Evolutionary conservation across 2,888 invertebrate species (phyloP).

Genomic region (Julus scanicus): DNA sequence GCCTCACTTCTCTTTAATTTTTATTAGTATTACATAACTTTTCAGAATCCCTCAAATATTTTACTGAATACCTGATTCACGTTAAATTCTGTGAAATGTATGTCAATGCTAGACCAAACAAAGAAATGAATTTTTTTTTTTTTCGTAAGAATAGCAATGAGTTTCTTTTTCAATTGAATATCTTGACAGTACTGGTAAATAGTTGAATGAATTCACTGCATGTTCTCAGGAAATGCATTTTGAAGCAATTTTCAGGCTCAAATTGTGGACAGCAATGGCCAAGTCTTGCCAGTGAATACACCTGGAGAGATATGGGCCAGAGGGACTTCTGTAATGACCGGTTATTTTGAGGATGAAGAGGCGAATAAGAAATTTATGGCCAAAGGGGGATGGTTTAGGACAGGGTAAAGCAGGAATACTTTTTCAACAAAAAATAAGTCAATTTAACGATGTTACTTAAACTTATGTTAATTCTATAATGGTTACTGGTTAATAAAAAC

Average conservation of each 20-base stretch:
- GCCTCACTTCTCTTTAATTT: too few relatives aligned
- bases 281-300: constrained; percentile 50
- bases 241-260: constrained; percentile 41
- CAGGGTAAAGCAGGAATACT: constrained; percentile 53
- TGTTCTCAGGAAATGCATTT: not conserved
- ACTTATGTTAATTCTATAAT: not conserved
- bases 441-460: too few relatives aligned
- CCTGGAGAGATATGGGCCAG: constrained; percentile 54
- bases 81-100: too few relatives aligned
- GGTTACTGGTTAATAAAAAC: too few relatives aligned
- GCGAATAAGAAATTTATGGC: constrained; percentile 49
- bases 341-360: constrained; percentile 55
- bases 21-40: too few relatives aligned
- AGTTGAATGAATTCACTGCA: not conserved
- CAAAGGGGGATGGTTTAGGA: constrained; percentile 51
- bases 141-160: too few relatives aligned
- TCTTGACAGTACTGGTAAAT: not conserved
- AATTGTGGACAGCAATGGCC: constrained; percentile 52
- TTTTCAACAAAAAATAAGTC: not conserved
- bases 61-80: too few relatives aligned
- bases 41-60: too few relatives aligned
- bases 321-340: constrained; percentile 54
- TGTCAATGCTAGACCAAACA: too few relatives aligned
- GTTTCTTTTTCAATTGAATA: too few relatives aligned
- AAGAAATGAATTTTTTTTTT: too few relatives aligned